These are phyloP conservation scores for Coreius guichenoti DNA, from an alignment of 2,797 vertebrate genomes.

Conservation along the genomic window DNA sequence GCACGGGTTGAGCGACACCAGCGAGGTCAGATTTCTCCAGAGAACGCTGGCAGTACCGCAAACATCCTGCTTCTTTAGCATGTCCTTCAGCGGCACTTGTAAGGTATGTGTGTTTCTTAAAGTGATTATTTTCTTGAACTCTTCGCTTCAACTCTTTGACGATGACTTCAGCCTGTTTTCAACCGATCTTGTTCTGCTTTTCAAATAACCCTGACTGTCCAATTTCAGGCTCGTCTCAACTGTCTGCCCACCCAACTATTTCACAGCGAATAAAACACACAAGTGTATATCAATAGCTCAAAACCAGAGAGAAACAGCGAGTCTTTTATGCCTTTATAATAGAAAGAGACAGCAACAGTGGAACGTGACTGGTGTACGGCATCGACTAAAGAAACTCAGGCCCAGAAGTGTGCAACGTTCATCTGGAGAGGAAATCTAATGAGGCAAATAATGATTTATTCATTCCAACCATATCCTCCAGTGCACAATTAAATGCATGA, in stretches of 20 bases:
- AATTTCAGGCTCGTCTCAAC: constrained; percentile 51
- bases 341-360: constrained; percentile 41
- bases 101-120: neutral
- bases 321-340: constrained; percentile 43
- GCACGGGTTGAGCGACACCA: constrained; percentile 1
- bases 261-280: constrained; percentile 30
- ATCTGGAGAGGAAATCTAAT: constrained; percentile 81
- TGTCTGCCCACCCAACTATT: constrained; percentile 49
- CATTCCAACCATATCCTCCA: constrained; percentile 78
- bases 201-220: constrained; percentile 8
- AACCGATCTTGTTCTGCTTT: constrained; percentile 5
- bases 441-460: constrained; percentile 84
- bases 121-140: constrained; percentile 12
- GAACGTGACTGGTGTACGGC: constrained; percentile 45
- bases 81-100: constrained; percentile 38
- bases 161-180: neutral
- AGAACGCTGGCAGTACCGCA: constrained; percentile 23
- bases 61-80: constrained; percentile 59
- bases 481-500: constrained; percentile 84
- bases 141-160: constrained; percentile 4
- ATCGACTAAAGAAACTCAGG: constrained; percentile 39
- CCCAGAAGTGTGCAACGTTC: constrained; percentile 70
- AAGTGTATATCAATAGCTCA: constrained; percentile 44
- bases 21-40: constrained; percentile 54
- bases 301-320: constrained; percentile 23